Evolutionary conservation across 2,888 invertebrate genomes (phyloP), one percentile per base, ranked within the genome.

Genomic region (Ditylenchus weischeri): DNA sequence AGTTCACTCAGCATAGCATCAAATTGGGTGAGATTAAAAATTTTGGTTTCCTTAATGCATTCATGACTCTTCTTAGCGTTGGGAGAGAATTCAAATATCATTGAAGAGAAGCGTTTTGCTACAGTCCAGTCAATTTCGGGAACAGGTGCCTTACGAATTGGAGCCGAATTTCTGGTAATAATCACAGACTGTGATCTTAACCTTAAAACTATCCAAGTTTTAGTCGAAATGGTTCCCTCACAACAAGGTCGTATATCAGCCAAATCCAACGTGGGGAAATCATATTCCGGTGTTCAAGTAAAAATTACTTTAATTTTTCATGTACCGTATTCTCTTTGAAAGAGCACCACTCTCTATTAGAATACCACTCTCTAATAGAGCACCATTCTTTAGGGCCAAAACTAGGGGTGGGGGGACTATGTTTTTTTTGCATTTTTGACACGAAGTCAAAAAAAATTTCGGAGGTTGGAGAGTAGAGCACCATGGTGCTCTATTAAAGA

Each of bases 181-280:
- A n/a, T 21, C 64, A 65, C 18, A 18, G 36, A 11, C 23, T 13
- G 21, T 8, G 48, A 35, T 64, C n/a, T 59, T 64, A 10, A 23
- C 21, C 7, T 51, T 67, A 15, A 43, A 7, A 60, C n/a, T 47
- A 13, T 23, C 0, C n/a, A 38, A 36, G 58, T 71, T 78, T 35
- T 64, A 83, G 83, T 66, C 76, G 48, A 83, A 88, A 75, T 74
- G 67, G 68, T 92, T 90, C 85, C 74, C 80, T 63, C 88, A 90
- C 48, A 87, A 86, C 76, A 93, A 93, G 85, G 90, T 89, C 70
- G 84, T 88, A 61, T 95, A 92, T 86, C 80, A 96, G 75, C 95
- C 98, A 7, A 86, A 88, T 1, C 98, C 98, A 6, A 90, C 96
- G 0, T 99, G 98, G 98, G 96, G 96, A 64, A 99, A 99, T 85